Evolutionary conservation across 1,140 invertebrate species (phyloP), one percentile per base, ranked within the genome.

Genomic region (Polypedilum pembai): DNA sequence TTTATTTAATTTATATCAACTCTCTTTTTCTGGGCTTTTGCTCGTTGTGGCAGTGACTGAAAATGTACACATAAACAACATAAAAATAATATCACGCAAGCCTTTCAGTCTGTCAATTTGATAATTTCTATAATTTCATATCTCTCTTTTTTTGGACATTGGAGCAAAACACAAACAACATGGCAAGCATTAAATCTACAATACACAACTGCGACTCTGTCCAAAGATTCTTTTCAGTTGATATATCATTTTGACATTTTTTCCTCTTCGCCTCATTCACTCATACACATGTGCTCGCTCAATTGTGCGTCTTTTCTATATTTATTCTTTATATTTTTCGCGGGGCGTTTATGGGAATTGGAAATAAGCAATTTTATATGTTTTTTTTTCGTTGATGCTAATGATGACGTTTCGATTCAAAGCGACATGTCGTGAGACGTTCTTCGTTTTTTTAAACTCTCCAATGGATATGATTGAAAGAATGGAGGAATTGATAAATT

Each of bases 61-160:
- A 20, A 69, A 69, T 69, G 17, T 56, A 56, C 45, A 69, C 45
- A 56, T 15, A 56, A 33, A 33, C 24, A 33, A 5, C 24, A 69
- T 69, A 69, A 69, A 69, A 69, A 69, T 69, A 69, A 20, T 69
- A 69, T 21, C 65, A 69, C 65, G 65, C 65, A 69, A 69, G 45
- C 65, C 65, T 20, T 69, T 18, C n/a, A 69, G 45, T 12, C 65
- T 69, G 65, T 69, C 65, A 69, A 69, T 69, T 69, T 69, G 65
- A 69, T 69, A 69, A 69, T 69, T 69, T 69, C 65, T 18, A 69
- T 69, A 69, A 69, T 69, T 69, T 69, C 10, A 21, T 69, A 5
- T 69, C 2, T 69, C 65, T 20, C 65, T 8, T 69, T 69, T 33
- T 33, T 33, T 33, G 24, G 24, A 33, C 24, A 33, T 33, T 33